These are phyloP conservation scores for Tenthredo distinguenda DNA, from an alignment of 2,888 invertebrate genomes.

Conservation along the genomic window DNA sequence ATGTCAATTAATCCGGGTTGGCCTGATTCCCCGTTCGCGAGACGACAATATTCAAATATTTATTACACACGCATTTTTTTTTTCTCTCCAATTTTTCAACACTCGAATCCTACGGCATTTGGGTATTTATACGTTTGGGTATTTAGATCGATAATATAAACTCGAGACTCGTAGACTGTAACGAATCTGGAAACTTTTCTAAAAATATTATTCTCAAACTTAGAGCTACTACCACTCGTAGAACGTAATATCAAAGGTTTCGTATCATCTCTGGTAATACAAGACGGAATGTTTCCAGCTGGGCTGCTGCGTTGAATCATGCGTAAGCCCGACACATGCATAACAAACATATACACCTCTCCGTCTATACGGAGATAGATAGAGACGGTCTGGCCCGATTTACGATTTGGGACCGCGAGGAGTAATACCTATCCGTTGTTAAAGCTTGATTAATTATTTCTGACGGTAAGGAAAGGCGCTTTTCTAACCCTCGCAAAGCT, in stretches of 20 bases:
- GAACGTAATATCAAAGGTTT: not conserved
- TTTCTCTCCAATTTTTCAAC: no score
- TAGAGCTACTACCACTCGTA: not conserved
- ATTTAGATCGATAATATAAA: not conserved
- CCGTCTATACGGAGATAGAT: not conserved
- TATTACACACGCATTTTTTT: not conserved
- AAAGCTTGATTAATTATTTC: not conserved
- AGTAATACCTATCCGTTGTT: not conserved
- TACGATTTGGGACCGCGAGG: not conserved
- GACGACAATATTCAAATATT: not conserved
- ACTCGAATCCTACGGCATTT: no score
- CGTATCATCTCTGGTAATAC: not conserved
- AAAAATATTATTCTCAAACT: not conserved
- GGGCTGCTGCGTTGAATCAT: not conserved
- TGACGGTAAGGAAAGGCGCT: not conserved
- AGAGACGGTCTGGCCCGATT: not conserved
- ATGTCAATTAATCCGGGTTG: not conserved
- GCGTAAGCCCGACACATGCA: not conserved
- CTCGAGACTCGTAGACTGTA: not conserved
- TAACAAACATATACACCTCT: not conserved
- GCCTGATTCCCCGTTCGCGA: not conserved
- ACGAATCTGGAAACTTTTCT: not conserved
- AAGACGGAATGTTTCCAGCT: not conserved
- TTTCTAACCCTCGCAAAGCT: not conserved
- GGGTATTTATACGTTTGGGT: not conserved